A percentile compares a stretch with the other conserved stretches of the same genome.
Evolutionary conservation across 2,888 invertebrate genomes (phyloP).

Genomic region (Argyresthia goedartella): DNA sequence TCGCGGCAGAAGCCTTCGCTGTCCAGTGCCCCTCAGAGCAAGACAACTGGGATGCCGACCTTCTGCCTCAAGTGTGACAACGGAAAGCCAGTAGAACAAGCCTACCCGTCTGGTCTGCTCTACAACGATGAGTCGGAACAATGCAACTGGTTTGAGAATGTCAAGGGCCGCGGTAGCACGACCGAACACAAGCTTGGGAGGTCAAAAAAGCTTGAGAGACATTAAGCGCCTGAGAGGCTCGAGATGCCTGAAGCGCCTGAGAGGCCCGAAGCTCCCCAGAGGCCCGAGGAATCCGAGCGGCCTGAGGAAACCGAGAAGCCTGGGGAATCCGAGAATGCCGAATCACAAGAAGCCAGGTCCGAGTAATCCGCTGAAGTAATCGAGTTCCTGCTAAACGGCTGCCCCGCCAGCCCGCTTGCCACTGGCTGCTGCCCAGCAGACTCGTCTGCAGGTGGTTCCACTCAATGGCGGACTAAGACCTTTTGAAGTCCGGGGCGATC

Average conservation of each 20-base stretch:
- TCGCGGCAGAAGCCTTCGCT: constrained; percentile 11
- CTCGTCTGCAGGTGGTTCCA: constrained; percentile 30
- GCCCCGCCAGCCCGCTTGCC: constrained; percentile 37
- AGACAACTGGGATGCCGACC: constrained; percentile 41
- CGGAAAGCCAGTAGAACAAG: constrained; percentile 69
- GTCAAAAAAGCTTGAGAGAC: background rate
- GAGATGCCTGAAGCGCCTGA: background rate
- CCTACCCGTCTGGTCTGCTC: constrained; percentile 66
- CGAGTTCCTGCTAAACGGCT: constrained; percentile 39
- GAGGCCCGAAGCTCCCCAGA: background rate
- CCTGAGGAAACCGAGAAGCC: too few species aligned
- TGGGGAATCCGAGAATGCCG: too few species aligned
- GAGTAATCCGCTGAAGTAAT: constrained; percentile 3
- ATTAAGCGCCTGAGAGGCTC: background rate
- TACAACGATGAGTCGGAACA: constrained; percentile 66
- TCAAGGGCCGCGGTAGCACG: constrained; percentile 68
- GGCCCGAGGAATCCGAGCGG: background rate
- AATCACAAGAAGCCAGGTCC: background rate
- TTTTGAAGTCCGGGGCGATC: too few species aligned
- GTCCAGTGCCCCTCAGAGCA: constrained; percentile 40
- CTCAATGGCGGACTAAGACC: too few species aligned
- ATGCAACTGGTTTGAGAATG: constrained; percentile 74
- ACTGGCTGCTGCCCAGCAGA: constrained; percentile 43
- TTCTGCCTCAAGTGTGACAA: constrained; percentile 72
- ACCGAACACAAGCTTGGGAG: constrained; percentile 14